Evolutionary conservation across 2,113 vertebrate species (phyloP), one percentile per base, ranked within the genome.

Genomic region (Pampusana beccarii): DNA sequence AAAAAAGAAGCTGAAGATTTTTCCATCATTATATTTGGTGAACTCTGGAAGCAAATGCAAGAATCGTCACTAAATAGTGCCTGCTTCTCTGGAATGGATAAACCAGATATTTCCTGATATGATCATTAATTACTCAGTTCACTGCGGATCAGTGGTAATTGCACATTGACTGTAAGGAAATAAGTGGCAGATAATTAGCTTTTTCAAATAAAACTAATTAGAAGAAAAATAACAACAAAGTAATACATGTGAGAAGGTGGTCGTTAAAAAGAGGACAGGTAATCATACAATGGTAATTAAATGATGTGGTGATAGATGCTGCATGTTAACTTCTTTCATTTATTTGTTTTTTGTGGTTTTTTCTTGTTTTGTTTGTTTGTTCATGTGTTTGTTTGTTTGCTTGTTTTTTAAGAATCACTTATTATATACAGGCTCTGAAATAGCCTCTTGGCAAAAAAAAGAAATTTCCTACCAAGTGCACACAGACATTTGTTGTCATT

Each of bases 171-270:
- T 93, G 46, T 94, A 96, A 94, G 79, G 64, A 97, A 97, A 86
- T 78, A 64, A 95, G 44, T 66, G 82, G 13, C 26, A 82, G 5
- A 3, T 67, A 95, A 97, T 94, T 93, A 93, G 11, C 9, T 94
- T 93, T 90, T 87, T 74, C 58, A 96, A 93, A 96, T 94, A 93
- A 97, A 95, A 78, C 50, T 86, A 95, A 94, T 94, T 96, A 86
- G 73, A 91, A 94, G 38, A 90, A 92, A 97, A 97, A 87, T 92
- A 95, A 34, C 18, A 77, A 84, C 36, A 85, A 58, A 92, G 2
- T 79, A 85, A 67, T 94, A 65, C 16, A 62, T 89, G 34, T 36
- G 28, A 69, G 20, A 90, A 20, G 33, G 36, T 64, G 16, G 4
- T 80, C 96, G 95, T 96, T 94, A 90, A 95, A 97, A 94, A 51